Evolutionary conservation across 2,797 vertebrate species (phyloP).

Genomic region (Muraenolepis orangiensis): DNA sequence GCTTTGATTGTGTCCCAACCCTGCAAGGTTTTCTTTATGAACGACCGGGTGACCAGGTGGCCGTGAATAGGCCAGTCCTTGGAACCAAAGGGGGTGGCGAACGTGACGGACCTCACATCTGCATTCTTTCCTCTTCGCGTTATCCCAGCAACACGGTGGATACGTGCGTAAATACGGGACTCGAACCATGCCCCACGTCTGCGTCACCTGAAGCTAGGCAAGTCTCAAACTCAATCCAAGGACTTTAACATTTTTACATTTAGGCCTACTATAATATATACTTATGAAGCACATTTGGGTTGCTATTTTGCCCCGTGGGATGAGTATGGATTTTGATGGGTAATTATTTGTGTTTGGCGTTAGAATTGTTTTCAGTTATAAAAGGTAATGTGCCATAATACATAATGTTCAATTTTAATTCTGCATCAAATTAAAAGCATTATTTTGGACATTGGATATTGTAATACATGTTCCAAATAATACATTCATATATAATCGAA

Average conservation of each 20-base stretch:
- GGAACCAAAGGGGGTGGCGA: slow-evolving; percentile 51
- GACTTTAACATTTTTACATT: background rate
- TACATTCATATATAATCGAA: no score
- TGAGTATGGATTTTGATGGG: background rate
- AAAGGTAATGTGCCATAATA: background rate
- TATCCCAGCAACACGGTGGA: slow-evolving; percentile 28
- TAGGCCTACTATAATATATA: background rate
- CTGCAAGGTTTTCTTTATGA: slow-evolving; percentile 69
- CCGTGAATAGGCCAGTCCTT: slow-evolving; percentile 45
- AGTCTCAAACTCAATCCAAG: background rate
- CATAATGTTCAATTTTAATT: background rate
- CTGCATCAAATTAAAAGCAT: background rate
- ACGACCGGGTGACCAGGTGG: slow-evolving; percentile 53
- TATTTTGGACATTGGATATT: background rate
- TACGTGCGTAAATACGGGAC: background rate
- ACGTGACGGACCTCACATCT: slow-evolving; percentile 54
- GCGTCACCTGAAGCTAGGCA: no score
- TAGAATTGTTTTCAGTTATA: background rate
- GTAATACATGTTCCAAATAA: background rate
- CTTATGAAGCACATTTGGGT: background rate
- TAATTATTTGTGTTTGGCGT: background rate
- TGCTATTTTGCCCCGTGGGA: background rate
- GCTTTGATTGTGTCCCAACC: slow-evolving; percentile 78
- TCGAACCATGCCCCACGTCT: background rate
- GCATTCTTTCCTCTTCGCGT: slow-evolving; percentile 41